Percentiles rank a stretch among this genome's conserved stretches.
Conservation (phyloP, 2,888 invertebrate genomes). For the Phragmatobia fuliginosa region DNA sequence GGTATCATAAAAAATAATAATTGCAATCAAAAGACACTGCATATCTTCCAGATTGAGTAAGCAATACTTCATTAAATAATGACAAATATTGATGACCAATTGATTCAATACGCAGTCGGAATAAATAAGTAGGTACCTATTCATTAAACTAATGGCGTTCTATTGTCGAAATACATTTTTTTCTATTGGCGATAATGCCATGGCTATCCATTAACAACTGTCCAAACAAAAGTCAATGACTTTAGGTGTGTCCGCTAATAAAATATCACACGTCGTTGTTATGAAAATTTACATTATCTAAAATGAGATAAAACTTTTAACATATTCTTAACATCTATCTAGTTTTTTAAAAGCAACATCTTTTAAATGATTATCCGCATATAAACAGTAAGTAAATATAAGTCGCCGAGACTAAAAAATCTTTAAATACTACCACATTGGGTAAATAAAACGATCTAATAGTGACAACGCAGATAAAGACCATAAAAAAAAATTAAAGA, state of each 20-base stretch:
- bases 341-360: not conserved
- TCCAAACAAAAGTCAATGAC: constrained; percentile 66
- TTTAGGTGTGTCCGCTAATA: constrained; percentile 58
- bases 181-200: constrained; percentile 50
- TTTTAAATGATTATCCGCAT: not conserved
- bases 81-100: constrained; percentile 61
- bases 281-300: constrained; percentile 28
- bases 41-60: constrained; percentile 19
- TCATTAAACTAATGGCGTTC: constrained; percentile 71
- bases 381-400: not conserved
- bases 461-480: not conserved
- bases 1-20: not conserved
- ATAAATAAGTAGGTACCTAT: constrained; percentile 54
- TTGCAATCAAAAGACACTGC: not conserved
- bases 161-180: constrained; percentile 60
- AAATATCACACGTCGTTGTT: constrained; percentile 46
- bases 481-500: constrained; percentile 9
- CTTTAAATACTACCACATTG: not conserved
- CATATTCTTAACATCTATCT: constrained; percentile 14
- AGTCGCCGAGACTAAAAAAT: not conserved
- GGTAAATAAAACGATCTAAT: not conserved
- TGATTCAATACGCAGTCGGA: constrained; percentile 61
- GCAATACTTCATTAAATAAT: constrained; percentile 59
- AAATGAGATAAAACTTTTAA: constrained; percentile 32
- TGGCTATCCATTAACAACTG: constrained; percentile 65